A percentile compares a stretch with the other conserved stretches of the same genome.
Evolutionary conservation across 2,888 invertebrate genomes (phyloP).

Genomic region (Mythimna vitellina): DNA sequence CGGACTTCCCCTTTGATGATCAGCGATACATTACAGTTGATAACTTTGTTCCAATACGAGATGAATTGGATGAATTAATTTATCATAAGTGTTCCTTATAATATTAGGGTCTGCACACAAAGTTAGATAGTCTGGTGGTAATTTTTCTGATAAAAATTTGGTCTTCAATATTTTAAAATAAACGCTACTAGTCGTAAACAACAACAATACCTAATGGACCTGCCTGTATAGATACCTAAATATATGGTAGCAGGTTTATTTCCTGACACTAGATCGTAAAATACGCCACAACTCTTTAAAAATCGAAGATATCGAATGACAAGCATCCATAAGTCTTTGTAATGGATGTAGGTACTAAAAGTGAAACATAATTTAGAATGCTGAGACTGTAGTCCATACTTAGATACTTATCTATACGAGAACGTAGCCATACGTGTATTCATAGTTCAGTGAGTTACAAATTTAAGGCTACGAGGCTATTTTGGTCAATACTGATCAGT

Average conservation of each 20-base stretch:
- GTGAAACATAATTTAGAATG: not conserved
- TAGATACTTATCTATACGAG: not conserved
- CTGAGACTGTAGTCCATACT: not conserved
- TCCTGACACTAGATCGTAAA: constrained; percentile 38
- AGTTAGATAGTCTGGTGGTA: not conserved
- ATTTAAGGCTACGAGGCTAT: not conserved
- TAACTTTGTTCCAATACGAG: constrained; percentile 25
- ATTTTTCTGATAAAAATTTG: not conserved
- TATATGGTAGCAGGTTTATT: constrained; percentile 16
- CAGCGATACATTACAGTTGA: constrained; percentile 30
- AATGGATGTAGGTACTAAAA: constrained; percentile 11
- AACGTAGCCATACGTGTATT: not conserved
- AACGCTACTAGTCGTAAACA: constrained; percentile 10
- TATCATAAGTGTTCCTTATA: constrained; percentile 9
- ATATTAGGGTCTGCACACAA: not conserved
- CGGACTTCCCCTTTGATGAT: constrained; percentile 50
- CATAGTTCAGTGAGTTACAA: not conserved
- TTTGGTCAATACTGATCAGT: too few species aligned
- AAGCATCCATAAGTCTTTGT: constrained; percentile 33
- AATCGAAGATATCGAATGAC: constrained; percentile 12
- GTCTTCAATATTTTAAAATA: not conserved
- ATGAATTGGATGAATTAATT: not conserved
- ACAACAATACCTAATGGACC: constrained; percentile 5
- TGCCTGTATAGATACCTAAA: constrained; percentile 4
- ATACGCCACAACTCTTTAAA: constrained; percentile 17